Base-by-base conservation (phyloP, 2,113 vertebrate species). In the Corvus cornix region DNA sequence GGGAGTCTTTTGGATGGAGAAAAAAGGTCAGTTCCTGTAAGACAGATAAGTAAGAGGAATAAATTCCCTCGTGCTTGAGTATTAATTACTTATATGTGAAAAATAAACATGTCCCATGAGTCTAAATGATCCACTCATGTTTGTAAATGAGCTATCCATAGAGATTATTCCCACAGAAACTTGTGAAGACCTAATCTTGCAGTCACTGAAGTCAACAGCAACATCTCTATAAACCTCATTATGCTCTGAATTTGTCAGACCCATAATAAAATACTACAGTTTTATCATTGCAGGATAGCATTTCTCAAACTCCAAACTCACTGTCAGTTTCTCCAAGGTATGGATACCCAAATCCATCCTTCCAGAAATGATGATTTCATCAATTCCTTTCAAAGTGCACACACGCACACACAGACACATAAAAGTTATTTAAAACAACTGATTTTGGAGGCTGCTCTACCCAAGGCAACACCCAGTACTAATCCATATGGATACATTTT, bases 11-110 rank as follows among this genome's bases (percentile, higher is more conserved):
- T 4, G 53, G 44, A 78, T 1, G 8, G 49, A 11, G 69, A 64
- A 79, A 79, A 70, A 70, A 37, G 56, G 41, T 60, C 56, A 84
- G 43, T 13, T 95, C 39, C 79, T 87, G 0, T 9, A 73, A 18
- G 27, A 37, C 27, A 82, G 74, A 58, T 3, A 76, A 94, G 16
- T 62, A 44, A 81, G 28, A 82, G 26, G 44, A 93, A 89, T 60
- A 87, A 53, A 94, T 58, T 84, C 52, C 76, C 69, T 77, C 79
- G 22, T 16, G 62, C 69, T 92, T 84, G 76, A 84, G 87, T 96
- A 78, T 95, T 92, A 95, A 96, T 92, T 76, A 87, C 60, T 90
- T 94, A 23, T n/a, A 73, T 87, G 49, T 84, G 88, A 94, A 92
- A 90, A 94, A 92, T 68, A 92, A 94, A 72, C 46, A 69, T 5